Conservation (phyloP, 2,113 vertebrate species). For the Dasyurus viverrinus region DNA sequence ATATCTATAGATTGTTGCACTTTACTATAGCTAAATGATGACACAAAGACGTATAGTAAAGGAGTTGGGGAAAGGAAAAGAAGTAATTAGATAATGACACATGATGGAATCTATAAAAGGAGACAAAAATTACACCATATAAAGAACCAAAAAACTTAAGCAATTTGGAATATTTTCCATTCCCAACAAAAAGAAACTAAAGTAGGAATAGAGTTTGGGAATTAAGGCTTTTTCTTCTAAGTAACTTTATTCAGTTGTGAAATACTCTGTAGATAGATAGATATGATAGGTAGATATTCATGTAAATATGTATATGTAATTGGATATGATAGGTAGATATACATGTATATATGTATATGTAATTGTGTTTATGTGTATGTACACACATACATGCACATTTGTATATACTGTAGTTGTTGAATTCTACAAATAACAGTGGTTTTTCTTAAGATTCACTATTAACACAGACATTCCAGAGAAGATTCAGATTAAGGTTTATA, state of each 20-base stretch:
- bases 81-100: constrained; percentile 60
- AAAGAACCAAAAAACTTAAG: constrained; percentile 51
- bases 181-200: constrained; percentile 16
- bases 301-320: not conserved
- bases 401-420: not conserved
- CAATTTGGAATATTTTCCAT: constrained; percentile 46
- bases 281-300: no score
- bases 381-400: not conserved
- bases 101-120: constrained; percentile 36
- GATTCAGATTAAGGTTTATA: not conserved
- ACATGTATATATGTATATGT: not conserved
- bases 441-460: not conserved
- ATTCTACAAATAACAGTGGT: not conserved
- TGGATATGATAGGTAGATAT: no score
- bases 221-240: constrained; percentile 28
- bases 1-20: not conserved
- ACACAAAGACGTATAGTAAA: constrained; percentile 20
- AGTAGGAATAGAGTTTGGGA: constrained; percentile 51
- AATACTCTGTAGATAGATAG: not conserved
- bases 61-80: constrained; percentile 1
- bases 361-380: not conserved
- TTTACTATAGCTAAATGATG: constrained; percentile 40
- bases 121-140: constrained; percentile 30
- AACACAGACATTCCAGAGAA: not conserved
- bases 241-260: constrained; percentile 8